These are phyloP conservation scores for Takifugu bimaculatus DNA, from an alignment of 2,113 vertebrate species.

Conservation along the genomic window DNA sequence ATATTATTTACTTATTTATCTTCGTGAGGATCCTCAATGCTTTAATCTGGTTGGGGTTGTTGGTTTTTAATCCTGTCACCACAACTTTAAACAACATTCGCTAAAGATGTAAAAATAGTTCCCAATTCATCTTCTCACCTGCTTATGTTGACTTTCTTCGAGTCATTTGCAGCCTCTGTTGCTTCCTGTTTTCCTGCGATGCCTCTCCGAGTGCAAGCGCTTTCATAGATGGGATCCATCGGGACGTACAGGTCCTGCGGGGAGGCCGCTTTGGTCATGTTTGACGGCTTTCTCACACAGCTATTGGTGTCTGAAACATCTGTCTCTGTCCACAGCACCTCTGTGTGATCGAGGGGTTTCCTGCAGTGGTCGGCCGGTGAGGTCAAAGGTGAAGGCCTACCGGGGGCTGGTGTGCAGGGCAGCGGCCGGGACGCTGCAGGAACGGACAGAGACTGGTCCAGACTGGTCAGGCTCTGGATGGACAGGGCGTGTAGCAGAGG, in stretches of 20 bases:
- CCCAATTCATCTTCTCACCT: slow-evolving; percentile 36
- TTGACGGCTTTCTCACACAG: background rate
- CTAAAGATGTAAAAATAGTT: too few relatives aligned
- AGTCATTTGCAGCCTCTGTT: background rate
- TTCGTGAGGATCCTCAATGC: too few relatives aligned
- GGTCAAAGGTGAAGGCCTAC: slow-evolving; percentile 40
- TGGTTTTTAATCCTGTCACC: too few relatives aligned
- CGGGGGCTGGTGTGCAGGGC: slow-evolving; percentile 7
- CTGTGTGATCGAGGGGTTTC: background rate
- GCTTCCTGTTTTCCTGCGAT: slow-evolving; percentile 2
- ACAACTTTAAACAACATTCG: too few relatives aligned
- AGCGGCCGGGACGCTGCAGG: slow-evolving; percentile 5
- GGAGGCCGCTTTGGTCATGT: background rate
- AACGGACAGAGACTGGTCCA: slow-evolving; percentile 6
- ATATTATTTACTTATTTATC: too few relatives aligned
- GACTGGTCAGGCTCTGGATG: slow-evolving; percentile 15
- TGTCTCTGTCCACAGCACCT: accelerated
- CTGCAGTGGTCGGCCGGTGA: background rate
- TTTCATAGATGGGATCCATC: slow-evolving; percentile 52
- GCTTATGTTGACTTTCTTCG: background rate
- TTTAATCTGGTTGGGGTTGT: too few relatives aligned
- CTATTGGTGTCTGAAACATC: background rate
- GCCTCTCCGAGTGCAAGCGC: background rate
- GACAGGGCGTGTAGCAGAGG: slow-evolving; percentile 60
- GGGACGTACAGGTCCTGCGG: slow-evolving; percentile 57